A percentile compares a stretch with the other conserved stretches of the same genome.
Conservation (phyloP, 64 coral and sea anemone species). For the Pocillopora verrucosa region DNA sequence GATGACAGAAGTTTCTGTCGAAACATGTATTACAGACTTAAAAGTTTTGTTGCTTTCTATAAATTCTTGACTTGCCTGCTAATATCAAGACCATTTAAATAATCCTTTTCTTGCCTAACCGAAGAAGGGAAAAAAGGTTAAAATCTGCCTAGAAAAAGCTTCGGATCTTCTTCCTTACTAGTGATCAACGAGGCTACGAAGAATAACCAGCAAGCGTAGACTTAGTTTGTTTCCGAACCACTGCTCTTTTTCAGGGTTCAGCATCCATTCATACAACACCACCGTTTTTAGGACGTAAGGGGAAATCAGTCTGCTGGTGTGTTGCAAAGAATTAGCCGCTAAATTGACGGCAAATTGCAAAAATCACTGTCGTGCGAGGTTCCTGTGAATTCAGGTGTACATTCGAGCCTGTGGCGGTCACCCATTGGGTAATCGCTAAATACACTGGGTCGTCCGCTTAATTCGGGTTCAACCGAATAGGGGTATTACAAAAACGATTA, state of each 20-base stretch:
- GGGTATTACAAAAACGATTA: no score
- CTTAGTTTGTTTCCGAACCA: constrained; percentile 24
- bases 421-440: no score
- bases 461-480: no score
- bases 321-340: not conserved
- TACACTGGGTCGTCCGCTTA: no score
- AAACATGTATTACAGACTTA: no score
- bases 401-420: no score
- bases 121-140: not conserved
- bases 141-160: constrained; percentile 44
- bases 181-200: not conserved
- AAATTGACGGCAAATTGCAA: not conserved
- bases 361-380: not conserved
- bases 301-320: not conserved
- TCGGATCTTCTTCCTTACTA: constrained; percentile 21
- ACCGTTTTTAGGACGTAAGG: constrained; percentile 43
- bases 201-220: not conserved
- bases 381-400: not conserved
- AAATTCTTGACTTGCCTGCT: no score
- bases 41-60: no score
- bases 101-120: not conserved
- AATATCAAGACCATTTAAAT: no score
- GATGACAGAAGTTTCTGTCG: no score
- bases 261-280: constrained; percentile 51
- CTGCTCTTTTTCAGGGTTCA: not conserved